These are phyloP conservation scores for Bujurquina vittata DNA, from an alignment of 2,113 vertebrate species.

Conservation along the genomic window DNA sequence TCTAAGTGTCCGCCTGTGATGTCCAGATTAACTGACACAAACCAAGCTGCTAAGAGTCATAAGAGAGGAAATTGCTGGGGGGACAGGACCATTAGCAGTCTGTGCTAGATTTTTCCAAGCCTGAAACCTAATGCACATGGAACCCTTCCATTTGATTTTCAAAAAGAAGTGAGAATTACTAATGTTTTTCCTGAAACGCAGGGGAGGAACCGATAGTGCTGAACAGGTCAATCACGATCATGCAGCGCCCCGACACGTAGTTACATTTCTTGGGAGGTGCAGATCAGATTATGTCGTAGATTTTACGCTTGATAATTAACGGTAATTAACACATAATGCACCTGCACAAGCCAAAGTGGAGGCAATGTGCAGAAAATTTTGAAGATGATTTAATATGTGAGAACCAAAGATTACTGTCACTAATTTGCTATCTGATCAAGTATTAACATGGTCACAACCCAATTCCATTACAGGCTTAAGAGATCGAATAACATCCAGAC, in stretches of 20 bases:
- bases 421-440: neutral
- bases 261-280: no score
- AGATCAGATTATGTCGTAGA: no score
- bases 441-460: neutral
- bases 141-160: neutral
- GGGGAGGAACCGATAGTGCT: no score
- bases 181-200: no score
- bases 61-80: neutral
- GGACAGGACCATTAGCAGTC: slow-evolving; percentile 3
- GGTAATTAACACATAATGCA: no score
- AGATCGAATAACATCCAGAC: neutral
- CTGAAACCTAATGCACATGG: neutral
- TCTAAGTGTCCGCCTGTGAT: neutral
- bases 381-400: neutral
- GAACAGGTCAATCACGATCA: no score
- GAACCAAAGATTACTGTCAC: no score
- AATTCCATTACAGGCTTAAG: neutral
- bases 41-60: neutral
- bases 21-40: slow-evolving; percentile 15
- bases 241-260: no score
- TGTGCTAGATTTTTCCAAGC: neutral
- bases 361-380: neutral
- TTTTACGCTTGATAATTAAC: no score
- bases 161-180: neutral
- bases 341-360: no score